A percentile compares a stretch with the other conserved stretches of the same genome.
phyloP scores from a whole-genome alignment of 2,797 vertebrate genomes.

The Lophotriccus pileatus region DNA sequence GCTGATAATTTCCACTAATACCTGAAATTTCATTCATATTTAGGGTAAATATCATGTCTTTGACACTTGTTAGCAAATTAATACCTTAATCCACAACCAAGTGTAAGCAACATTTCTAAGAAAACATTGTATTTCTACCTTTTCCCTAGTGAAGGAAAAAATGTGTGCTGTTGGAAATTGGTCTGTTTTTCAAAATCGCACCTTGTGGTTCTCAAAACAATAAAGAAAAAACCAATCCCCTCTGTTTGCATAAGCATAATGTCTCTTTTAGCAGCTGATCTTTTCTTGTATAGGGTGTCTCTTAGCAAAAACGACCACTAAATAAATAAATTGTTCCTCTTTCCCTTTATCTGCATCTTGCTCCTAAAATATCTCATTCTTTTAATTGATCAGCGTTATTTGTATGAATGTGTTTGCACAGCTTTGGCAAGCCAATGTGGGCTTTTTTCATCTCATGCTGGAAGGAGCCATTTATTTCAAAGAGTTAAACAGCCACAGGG shows the following conservation, averaged over 20 bases:
- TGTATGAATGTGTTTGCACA: slow-evolving; percentile 41
- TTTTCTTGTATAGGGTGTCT: background rate
- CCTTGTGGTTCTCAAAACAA: background rate
- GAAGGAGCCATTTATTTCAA: slow-evolving; percentile 52
- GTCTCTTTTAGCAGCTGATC: background rate
- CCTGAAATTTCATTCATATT: background rate
- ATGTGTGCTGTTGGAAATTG: background rate
- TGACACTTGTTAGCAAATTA: background rate
- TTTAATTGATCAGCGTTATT: background rate
- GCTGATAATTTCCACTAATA: background rate
- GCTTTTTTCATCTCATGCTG: slow-evolving; percentile 23
- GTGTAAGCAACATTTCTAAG: background rate
- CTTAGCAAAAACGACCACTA: background rate
- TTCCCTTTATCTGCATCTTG: background rate
- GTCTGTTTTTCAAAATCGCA: background rate
- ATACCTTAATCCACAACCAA: background rate
- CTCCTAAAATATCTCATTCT: background rate
- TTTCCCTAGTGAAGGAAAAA: background rate
- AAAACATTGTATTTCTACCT: background rate
- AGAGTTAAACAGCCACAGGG: slow-evolving; percentile 34
- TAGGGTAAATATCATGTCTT: background rate
- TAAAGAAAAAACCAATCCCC: background rate
- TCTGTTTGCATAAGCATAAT: background rate
- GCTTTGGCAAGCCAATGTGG: slow-evolving; percentile 28
- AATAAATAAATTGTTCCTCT: background rate